Evolutionary conservation across 2,113 vertebrate genomes (phyloP), one percentile per base, ranked within the genome.

Genomic region (Oenanthe melanoleuca): DNA sequence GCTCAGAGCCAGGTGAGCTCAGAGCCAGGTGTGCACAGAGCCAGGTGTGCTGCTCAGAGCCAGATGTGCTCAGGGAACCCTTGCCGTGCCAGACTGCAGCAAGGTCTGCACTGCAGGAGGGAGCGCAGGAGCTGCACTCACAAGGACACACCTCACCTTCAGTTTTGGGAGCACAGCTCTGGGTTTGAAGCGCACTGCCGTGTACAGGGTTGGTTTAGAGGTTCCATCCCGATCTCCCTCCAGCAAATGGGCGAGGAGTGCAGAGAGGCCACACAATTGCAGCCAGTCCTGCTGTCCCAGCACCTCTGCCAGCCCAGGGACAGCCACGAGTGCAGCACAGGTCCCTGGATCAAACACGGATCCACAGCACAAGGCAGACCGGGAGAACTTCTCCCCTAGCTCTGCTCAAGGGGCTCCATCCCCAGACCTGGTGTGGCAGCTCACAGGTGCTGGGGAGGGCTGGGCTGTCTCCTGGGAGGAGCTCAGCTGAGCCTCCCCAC

Each of bases 351-450:
- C 50, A 81, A 44, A 38, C n/a, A n/a, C n/a, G n/a, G n/a, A n/a
- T n/a, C n/a, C n/a, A n/a, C n/a, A n/a, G n/a, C n/a, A n/a, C n/a
- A n/a, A n/a, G n/a, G n/a, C n/a, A n/a, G n/a, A n/a, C n/a, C n/a
- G n/a, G n/a, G n/a, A n/a, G n/a, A n/a, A 29, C 3, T 8, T 18
- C 49, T 69, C 40, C 29, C 47, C 45, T 0, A 1, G 66, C 61
- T 13, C 28, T 37, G 34, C 53, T 55, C 33, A 31, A 42, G 33
- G 79, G 28, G 47, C 57, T n/a, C 21, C 3, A 6, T 8, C 6
- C 60, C 38, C 31, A 5, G 57, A 56, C 42, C 42, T 6, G 1
- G n/a, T 64, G 47, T 38, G 61, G 63, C 53, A 71, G 44, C 17
- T 78, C 3, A 8, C 21, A n/a, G n/a, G n/a, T n/a, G n/a, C n/a